Evolutionary conservation across 2,113 vertebrate genomes (phyloP).

Genomic region (Ceuthmochares aereus): DNA sequence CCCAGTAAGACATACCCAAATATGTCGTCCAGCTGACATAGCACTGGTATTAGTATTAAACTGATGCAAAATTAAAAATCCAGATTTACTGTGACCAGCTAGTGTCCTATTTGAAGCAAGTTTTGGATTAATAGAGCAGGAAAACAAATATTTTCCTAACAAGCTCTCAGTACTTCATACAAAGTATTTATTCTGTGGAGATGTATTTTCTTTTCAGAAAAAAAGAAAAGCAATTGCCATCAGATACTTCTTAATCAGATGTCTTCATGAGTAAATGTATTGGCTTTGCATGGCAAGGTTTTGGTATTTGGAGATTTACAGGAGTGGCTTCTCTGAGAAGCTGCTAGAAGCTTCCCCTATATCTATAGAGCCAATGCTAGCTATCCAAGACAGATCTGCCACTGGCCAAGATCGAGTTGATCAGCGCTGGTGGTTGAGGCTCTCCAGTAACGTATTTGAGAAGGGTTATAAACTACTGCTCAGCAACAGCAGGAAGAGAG

Average conservation of each 20-base stretch:
- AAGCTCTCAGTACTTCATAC: background rate
- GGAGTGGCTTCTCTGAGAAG: background rate
- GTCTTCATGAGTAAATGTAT: background rate
- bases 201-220: background rate
- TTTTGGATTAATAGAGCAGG: background rate
- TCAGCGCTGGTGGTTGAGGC: accelerated
- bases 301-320: accelerated
- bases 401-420: background rate
- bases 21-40: background rate
- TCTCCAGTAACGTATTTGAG: background rate
- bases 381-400: accelerated
- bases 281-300: background rate
- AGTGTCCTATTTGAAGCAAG: background rate
- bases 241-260: background rate
- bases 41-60: background rate
- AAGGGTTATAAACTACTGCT: background rate
- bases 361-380: background rate
- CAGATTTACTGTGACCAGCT: background rate
- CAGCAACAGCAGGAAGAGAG: background rate
- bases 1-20: background rate
- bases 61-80: background rate
- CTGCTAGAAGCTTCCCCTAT: background rate
- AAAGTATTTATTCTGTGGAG: background rate
- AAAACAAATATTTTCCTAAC: background rate
- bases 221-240: background rate